Evolutionary conservation across 2,888 invertebrate species (phyloP).

Genomic region (Schizaphis graminum): DNA sequence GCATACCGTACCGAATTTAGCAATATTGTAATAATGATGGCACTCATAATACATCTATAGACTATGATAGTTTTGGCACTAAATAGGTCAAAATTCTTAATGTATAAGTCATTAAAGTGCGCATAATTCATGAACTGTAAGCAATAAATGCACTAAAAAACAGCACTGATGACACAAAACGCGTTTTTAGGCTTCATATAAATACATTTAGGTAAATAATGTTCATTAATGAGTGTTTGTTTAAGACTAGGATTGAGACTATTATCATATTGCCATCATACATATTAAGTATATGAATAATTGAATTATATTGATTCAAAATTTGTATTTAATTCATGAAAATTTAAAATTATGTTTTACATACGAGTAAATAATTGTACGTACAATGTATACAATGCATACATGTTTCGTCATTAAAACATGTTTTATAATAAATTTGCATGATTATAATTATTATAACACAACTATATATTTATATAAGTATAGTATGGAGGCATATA

Average conservation of each 20-base stretch:
- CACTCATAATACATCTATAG: background rate
- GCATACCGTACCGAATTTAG: background rate
- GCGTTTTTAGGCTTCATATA: background rate
- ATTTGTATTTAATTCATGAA: background rate
- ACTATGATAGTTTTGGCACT: background rate
- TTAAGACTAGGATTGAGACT: background rate
- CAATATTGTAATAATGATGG: background rate
- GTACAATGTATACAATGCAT: background rate
- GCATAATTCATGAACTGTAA: background rate
- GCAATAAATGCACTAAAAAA: background rate
- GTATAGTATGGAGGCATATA: background rate
- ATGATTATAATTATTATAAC: background rate
- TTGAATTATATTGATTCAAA: background rate
- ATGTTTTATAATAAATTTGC: background rate
- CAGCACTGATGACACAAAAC: background rate
- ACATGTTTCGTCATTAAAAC: background rate
- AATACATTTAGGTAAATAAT: background rate
- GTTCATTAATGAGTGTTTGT: background rate
- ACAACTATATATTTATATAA: background rate
- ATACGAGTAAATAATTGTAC: background rate
- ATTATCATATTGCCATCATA: background rate
- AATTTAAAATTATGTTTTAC: background rate
- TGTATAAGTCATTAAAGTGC: background rate
- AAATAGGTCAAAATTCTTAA: background rate
- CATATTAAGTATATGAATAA: background rate